Base-by-base conservation (phyloP, 1,140 invertebrate species). In the Diachasma alloeum region DNA sequence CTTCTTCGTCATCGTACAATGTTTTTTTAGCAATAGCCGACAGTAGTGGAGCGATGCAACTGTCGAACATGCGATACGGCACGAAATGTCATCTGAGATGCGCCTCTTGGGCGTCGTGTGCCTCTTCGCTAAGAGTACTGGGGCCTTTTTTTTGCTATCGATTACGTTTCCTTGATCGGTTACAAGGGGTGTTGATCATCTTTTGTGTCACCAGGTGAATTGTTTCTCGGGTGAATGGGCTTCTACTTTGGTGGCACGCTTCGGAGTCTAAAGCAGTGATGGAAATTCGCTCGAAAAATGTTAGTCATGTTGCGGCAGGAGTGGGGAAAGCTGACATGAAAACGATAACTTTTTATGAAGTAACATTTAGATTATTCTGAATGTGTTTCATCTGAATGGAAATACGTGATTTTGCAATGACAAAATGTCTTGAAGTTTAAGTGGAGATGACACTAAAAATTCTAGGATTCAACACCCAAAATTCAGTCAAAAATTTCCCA, bases 21-120 rank as follows among this genome's bases (percentile, higher is more conserved):
- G 39, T 74, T 74, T 39, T 67, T 67, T 66, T 22, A 66, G 19
- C 59, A 42, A 74, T 67, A 74, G 36, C 37, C 59, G 56, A 74
- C 56, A 74, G 19, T 26, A 44, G 56, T 46, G 24, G 17, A 26
- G 70, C 59, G 59, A 63, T 63, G 11, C 59, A 63, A 63, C 59
- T 63, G 59, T 0, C 59, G 15, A 42, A 0, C 10, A 74, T 15
- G 59, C 39, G 72, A 74, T 74, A 74, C 44, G 39, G 15, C 72
- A 74, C 72, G 72, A 67, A 42, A 56, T 74, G 36, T 74, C 42
- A 59, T 37, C 37, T 15, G 36, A 37, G 36, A 67, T 42, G 31
- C 46, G 24, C n/a, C 11, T 71, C 39, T 26, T 22, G 19, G 22
- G 0, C 13, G 24, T 5, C 31, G 15, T 36, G 15, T 31, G 26